Evolutionary conservation across 2,888 invertebrate species (phyloP).

Genomic region (Unio pictorum): DNA sequence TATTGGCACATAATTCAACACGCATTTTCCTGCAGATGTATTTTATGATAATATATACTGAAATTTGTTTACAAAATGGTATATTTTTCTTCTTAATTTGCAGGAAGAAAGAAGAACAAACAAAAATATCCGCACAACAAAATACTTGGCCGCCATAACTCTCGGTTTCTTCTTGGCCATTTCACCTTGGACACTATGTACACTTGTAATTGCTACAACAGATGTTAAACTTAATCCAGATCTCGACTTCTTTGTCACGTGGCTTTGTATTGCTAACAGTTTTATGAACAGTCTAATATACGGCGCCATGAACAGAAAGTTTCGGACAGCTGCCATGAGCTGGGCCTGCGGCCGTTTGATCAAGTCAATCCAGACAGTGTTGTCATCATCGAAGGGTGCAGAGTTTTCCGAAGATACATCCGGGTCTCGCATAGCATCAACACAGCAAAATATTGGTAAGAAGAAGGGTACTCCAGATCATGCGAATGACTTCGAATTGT

Average conservation of each 20-base stretch:
- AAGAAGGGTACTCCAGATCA: too few species aligned
- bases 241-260: slow-evolving; percentile 36
- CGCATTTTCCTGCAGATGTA: too few species aligned
- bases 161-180: slow-evolving; percentile 39
- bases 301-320: slow-evolving; percentile 28
- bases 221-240: slow-evolving; percentile 25
- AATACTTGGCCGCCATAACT: slow-evolving; percentile 30
- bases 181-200: slow-evolving; percentile 38
- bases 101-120: slow-evolving; percentile 20
- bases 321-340: slow-evolving; percentile 22
- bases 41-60: too few species aligned
- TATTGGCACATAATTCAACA: too few species aligned
- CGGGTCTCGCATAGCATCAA: too few species aligned
- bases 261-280: slow-evolving; percentile 42
- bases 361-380: slow-evolving; percentile 1
- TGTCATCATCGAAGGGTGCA: too few species aligned
- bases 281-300: slow-evolving; percentile 43
- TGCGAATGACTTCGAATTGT: too few species aligned
- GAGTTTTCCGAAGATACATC: too few species aligned
- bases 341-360: slow-evolving; percentile 25
- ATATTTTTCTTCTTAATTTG: slow-evolving; percentile 5
- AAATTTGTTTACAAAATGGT: neutral
- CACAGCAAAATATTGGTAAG: too few species aligned
- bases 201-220: slow-evolving; percentile 27
- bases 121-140: slow-evolving; percentile 30